Evolutionary conservation across 1,140 invertebrate species (phyloP), one percentile per base, ranked within the genome.

Genomic region (Thalassaphorura encarpata): DNA sequence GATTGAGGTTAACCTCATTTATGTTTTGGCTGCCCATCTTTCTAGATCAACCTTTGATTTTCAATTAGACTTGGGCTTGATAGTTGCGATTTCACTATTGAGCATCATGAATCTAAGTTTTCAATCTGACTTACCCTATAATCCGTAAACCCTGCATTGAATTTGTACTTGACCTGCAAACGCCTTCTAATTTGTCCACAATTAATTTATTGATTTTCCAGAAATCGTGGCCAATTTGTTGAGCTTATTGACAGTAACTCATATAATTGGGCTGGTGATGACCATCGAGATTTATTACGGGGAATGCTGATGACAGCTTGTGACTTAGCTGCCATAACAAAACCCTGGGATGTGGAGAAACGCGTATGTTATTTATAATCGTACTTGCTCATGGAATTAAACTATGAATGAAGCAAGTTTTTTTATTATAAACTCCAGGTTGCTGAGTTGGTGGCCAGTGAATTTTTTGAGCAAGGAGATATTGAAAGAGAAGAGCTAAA

Each of bases 301-400:
- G 89, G 85, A 2, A 96, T 96, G 89, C 78, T 92, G 71, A 96
- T 97, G 92, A 96, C 92, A 39, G 89, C 91, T 28, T 96, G 91
- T 74, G 92, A 97, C 79, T 77, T 97, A 41, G 88, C 89, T 43
- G 92, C 92, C 55, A 96, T 95, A 61, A 91, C 89, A 21, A 97
- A 97, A 75, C 91, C 92, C 0, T 97, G 93, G 93, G 83, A 88
- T 29, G 83, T 93, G 52, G 92, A 97, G 72, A 84, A 89, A 64
- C 79, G 86, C 49, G 87, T 75, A 61, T 64, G 64, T 66, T 56
- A 31, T 40, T 45, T 21, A 18, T 39, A 41, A 29, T 52, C 3
- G 18, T 52, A 4, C 21, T 59, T 54, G 3, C 28, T 5, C 18
- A 28, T 42, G 21, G 36, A 29, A 11, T 11, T 11, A n/a, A 36